Percentiles rank a stretch among this genome's conserved stretches.
Conservation (phyloP, 2,113 vertebrate species). For the Odontophorus gujanensis region DNA sequence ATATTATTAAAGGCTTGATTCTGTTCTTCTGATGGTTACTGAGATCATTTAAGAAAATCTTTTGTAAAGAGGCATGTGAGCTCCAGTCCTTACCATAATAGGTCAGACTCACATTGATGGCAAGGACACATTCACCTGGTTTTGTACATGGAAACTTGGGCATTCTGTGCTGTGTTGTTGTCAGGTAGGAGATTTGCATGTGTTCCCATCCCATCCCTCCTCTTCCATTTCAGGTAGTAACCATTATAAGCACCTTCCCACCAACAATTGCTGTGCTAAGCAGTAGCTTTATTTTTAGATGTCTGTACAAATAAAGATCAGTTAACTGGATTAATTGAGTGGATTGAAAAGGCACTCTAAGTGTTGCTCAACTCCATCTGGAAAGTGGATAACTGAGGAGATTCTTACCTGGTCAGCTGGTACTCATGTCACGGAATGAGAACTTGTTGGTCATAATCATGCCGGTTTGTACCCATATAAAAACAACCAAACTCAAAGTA, state of each 20-base stretch:
- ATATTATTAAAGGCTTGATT: not conserved
- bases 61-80: not conserved
- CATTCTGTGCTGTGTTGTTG: not conserved
- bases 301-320: not conserved
- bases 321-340: not conserved
- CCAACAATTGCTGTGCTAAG: not conserved
- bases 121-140: accelerated
- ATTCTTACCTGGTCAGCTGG: not conserved
- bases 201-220: not conserved
- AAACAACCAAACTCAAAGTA: not conserved
- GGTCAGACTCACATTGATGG: not conserved
- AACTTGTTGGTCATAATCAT: not conserved
- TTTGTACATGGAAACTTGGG: not conserved
- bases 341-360: not conserved
- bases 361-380: not conserved
- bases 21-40: not conserved
- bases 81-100: not conserved
- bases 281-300: not conserved
- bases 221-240: not conserved
- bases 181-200: not conserved
- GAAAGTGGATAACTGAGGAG: not conserved
- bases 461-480: not conserved
- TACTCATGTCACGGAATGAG: not conserved
- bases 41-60: not conserved
- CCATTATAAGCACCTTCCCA: accelerated